Conservation (phyloP, 1,140 invertebrate species). For the Piezodorus guildinii region DNA sequence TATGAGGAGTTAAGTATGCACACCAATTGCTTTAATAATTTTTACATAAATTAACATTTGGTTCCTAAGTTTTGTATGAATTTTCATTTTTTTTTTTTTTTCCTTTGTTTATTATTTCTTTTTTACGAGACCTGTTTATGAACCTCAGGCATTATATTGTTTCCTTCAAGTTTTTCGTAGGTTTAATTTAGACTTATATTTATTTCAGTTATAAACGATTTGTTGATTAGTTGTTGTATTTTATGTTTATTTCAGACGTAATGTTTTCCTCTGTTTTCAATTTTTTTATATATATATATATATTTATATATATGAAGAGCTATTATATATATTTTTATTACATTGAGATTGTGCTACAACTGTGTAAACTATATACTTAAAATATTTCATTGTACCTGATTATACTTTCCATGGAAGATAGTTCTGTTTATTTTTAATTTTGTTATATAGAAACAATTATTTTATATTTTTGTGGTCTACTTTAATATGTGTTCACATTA, state of each 20-base stretch:
- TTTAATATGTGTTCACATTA: constrained; percentile 12
- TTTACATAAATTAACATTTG: neutral
- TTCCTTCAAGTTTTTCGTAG: too few relatives aligned
- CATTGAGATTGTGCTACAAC: constrained; percentile 3
- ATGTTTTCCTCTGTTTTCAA: too few relatives aligned
- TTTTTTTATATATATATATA: neutral
- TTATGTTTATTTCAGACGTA: too few relatives aligned
- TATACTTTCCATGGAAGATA: neutral
- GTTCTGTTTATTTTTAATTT: constrained; percentile 10
- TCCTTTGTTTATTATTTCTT: neutral
- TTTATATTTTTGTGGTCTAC: constrained; percentile 15
- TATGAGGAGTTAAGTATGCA: neutral
- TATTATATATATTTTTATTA: neutral
- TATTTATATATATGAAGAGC: neutral
- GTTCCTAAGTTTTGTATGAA: constrained; percentile 3
- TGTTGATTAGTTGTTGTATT: too few relatives aligned
- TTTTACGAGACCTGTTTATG: constrained; percentile 1
- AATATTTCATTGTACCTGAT: constrained; percentile 14
- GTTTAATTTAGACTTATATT: too few relatives aligned
- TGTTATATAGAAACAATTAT: constrained; percentile 12
- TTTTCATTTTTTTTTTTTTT: neutral
- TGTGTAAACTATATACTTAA: constrained; percentile 2
- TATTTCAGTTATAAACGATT: too few relatives aligned
- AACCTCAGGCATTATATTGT: too few relatives aligned
- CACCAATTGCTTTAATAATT: constrained; percentile 2